A percentile compares a stretch with the other conserved stretches of the same genome.
phyloP scores from a whole-genome alignment of 2,888 invertebrate species.

The Hirtodrosophila duncani region DNA sequence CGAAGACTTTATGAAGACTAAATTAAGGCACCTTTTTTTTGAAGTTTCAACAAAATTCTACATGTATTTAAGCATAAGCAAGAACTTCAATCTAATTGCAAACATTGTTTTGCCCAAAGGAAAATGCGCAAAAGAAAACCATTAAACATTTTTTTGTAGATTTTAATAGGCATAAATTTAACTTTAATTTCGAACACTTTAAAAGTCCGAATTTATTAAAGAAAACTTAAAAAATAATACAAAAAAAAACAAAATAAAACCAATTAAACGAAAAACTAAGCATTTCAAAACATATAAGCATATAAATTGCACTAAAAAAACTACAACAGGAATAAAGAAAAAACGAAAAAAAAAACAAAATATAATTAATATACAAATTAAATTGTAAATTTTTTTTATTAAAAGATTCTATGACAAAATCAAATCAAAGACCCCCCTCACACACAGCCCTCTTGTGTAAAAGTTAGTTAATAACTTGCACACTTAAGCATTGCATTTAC shows the following conservation, averaged over 20 bases:
- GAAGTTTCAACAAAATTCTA: no score
- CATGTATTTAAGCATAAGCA: no score
- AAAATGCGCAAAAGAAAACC: slow-evolving; percentile 19
- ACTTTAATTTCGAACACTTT: slow-evolving; percentile 67
- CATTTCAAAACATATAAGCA: slow-evolving; percentile 40
- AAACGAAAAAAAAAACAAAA: slow-evolving; percentile 16
- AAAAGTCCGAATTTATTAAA: slow-evolving; percentile 74
- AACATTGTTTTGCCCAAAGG: slow-evolving; percentile 14
- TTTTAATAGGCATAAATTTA: slow-evolving; percentile 50
- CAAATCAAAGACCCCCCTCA: slow-evolving; percentile 11
- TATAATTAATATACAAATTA: slow-evolving; percentile 31
- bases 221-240: slow-evolving; percentile 20
- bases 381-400: slow-evolving; percentile 51
- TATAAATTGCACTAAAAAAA: slow-evolving; percentile 55
- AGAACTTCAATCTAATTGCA: no score
- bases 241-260: slow-evolving; percentile 4
- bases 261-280: slow-evolving; percentile 18
- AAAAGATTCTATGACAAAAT: slow-evolving; percentile 35
- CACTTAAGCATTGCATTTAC: no score
- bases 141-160: slow-evolving; percentile 46
- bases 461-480: no score
- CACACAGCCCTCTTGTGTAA: not conserved
- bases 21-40: slow-evolving; percentile 4
- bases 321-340: no score
- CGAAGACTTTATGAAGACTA: slow-evolving; percentile 52